Percentiles rank a stretch among this genome's conserved stretches.
Evolutionary conservation across 2,113 vertebrate species (phyloP).

Genomic region (Neopipo cinnamomea): DNA sequence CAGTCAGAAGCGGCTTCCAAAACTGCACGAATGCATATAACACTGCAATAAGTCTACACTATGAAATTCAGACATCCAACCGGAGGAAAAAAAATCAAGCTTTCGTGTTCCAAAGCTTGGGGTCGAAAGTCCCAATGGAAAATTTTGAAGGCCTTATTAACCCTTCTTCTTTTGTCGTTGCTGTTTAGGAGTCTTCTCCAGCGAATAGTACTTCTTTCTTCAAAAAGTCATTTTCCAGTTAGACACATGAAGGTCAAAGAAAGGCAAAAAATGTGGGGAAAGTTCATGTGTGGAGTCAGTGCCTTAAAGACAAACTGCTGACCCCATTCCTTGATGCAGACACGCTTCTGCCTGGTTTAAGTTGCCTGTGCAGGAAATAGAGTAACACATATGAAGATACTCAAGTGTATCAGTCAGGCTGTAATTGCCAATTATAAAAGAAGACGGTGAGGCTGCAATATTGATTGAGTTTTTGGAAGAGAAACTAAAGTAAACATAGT

Average conservation of each 20-base stretch:
- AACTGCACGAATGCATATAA: neutral
- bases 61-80: neutral
- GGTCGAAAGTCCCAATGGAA: neutral
- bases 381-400: neutral
- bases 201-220: neutral
- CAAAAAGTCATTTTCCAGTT: neutral
- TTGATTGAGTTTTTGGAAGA: conserved; percentile 53
- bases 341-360: neutral
- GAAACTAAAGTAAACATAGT: conserved; percentile 37
- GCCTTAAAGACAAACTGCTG: neutral
- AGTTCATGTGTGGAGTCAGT: neutral
- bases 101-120: neutral
- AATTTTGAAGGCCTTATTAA: neutral
- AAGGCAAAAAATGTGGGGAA: neutral
- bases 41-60: neutral
- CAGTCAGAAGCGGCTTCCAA: neutral
- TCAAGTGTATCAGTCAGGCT: neutral
- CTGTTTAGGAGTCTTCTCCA: neutral
- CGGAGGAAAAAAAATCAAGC: neutral
- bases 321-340: neutral
- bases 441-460: conserved; percentile 25
- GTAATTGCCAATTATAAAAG: conserved; percentile 52
- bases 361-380: neutral
- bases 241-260: neutral
- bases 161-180: neutral